A percentile compares a stretch with the other conserved stretches of the same genome.
phyloP scores from a whole-genome alignment of 2,888 invertebrate species.

The Quadriops clusia region DNA sequence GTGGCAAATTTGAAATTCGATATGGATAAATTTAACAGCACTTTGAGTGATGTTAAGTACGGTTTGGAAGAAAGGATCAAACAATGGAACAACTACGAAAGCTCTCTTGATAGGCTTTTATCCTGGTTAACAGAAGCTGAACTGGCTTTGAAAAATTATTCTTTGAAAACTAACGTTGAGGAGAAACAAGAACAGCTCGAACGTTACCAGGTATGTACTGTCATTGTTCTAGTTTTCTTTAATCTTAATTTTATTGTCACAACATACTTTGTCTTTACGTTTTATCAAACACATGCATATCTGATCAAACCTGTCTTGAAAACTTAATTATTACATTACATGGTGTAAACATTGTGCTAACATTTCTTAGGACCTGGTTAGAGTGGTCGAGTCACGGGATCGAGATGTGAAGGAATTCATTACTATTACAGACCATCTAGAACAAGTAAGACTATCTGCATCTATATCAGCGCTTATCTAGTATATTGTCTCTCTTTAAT shows the following conservation, averaged over 20 bases:
- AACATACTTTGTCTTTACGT: too few species aligned
- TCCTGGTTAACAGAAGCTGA: constrained; percentile 82
- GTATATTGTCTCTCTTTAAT: too few species aligned
- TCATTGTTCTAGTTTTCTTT: too few species aligned
- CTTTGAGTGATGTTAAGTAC: constrained; percentile 65
- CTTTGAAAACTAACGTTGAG: constrained; percentile 69
- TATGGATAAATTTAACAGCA: constrained; percentile 67
- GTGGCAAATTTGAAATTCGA: constrained; percentile 69
- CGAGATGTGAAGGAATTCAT: constrained; percentile 62
- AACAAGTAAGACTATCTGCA: constrained; percentile 77
- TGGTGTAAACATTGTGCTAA: constrained; percentile 9
- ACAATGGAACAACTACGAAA: constrained; percentile 87
- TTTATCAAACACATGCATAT: too few species aligned
- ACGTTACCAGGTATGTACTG: constrained; percentile 67
- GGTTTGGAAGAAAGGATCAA: constrained; percentile 73
- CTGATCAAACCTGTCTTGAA: too few species aligned
- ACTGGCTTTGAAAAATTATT: constrained; percentile 71
- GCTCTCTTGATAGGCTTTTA: constrained; percentile 67
- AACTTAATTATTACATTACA: too few species aligned
- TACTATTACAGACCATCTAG: constrained; percentile 64
- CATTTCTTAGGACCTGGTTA: constrained; percentile 59
- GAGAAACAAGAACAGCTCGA: constrained; percentile 85
- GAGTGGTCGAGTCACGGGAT: constrained; percentile 58
- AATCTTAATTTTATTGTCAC: too few species aligned
- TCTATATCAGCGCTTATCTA: too few species aligned